A percentile compares a stretch with the other conserved stretches of the same genome.
These are phyloP conservation scores for Eleginops maclovinus DNA, from an alignment of 2,113 vertebrate genomes.

Conservation along the genomic window DNA sequence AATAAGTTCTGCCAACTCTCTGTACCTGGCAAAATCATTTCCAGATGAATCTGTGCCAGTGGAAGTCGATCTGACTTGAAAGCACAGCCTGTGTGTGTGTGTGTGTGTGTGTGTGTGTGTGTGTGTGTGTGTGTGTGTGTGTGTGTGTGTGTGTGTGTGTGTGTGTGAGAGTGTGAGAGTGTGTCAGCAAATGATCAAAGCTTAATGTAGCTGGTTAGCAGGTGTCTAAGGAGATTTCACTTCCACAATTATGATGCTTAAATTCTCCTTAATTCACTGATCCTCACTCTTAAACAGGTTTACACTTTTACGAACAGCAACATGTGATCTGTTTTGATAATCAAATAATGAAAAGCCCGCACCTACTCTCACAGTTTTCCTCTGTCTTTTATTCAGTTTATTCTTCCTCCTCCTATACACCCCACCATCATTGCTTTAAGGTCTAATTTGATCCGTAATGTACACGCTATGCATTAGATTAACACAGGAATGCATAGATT, in stretches of 20 bases:
- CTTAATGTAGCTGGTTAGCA: neutral
- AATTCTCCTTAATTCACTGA: slow-evolving; percentile 2
- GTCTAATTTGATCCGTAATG: slow-evolving; percentile 17
- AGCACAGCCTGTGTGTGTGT: slow-evolving; percentile 1
- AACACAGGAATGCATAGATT: slow-evolving; percentile 16
- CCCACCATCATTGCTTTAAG: slow-evolving; percentile 13
- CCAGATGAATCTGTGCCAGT: slow-evolving; percentile 17
- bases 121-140: too few species aligned
- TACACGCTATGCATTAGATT: slow-evolving; percentile 12
- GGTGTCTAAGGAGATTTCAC: slow-evolving; percentile 5
- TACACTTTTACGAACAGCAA: too few species aligned
- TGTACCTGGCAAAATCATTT: slow-evolving; percentile 52
- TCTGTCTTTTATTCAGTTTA: neutral
- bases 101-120: neutral
- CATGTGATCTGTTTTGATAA: too few species aligned
- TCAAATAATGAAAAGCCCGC: neutral
- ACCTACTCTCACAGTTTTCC: neutral
- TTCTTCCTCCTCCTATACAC: neutral
- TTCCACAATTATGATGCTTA: neutral
- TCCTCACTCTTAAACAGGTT: too few species aligned
- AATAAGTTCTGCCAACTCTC: slow-evolving; percentile 46
- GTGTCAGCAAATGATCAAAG: slow-evolving; percentile 18
- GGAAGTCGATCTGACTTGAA: slow-evolving; percentile 22
- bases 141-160: too few species aligned
- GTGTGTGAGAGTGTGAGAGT: neutral